Base-by-base conservation (phyloP, 2,113 vertebrate genomes). In the Callipepla squamata region DNA sequence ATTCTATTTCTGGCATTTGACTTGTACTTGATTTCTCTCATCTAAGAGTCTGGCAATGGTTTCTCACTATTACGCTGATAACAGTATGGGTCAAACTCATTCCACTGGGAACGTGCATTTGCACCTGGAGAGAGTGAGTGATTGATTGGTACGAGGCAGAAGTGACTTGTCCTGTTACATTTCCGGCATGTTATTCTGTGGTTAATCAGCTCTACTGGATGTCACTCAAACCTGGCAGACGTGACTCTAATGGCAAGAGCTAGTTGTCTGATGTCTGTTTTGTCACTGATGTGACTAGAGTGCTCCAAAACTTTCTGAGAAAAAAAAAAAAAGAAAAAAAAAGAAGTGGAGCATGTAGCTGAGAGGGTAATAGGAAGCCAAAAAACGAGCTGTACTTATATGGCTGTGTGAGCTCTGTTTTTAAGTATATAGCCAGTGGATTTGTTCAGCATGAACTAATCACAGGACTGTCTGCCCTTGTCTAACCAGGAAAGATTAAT, bases 21-120 rank as follows among this genome's bases (percentile, higher is more conserved):
- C 89, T 95, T 70, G 44, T 59, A 69, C 82, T 92, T 80, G 58
- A 83, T 87, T 87, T 87, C 87, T 91, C 68, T 55, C 55, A 55
- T 83, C 67, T 85, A 45, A 16, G 89, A 96, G 65, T 34, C 93
- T 94, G 90, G 85, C 83, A 92, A n/a, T 34, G 80, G 70, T 82
- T 92, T 89, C 88, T 93, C 14, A 11, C 90, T 90, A 74, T 94
- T 94, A 87, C 72, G 89, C 88, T 87, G 90, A 80, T 94, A 90
- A 85, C 85, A 81, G 66, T 42, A 68, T 67, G 85, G 95, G 94
- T 96, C 93, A 97, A 96, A 94, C 40, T 89, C 83, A 80, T 95
- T 96, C 78, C 42, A 13, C 83, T 89, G 88, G 95, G 95, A 94
- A 94, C 85, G 85, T 87, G 63, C 90, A 89, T 95, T 96, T 96